Evolutionary conservation across 1,140 invertebrate genomes (phyloP), one percentile per base, ranked within the genome.

Genomic region (Rhizoglyphus robini): DNA sequence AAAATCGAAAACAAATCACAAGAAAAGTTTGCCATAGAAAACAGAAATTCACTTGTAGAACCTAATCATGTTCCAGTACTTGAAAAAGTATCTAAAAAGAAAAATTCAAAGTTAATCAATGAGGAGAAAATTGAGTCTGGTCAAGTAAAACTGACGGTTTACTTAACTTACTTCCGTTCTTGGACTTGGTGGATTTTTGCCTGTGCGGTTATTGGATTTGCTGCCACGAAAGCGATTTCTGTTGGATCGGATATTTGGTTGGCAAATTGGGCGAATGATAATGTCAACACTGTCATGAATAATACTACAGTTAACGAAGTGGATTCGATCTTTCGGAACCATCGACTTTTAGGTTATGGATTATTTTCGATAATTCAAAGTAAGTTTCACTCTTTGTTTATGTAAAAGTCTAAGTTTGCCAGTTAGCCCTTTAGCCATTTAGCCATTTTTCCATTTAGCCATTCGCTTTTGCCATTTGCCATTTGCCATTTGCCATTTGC

Each of bases 191-290:
- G 63, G 15, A 30, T 65, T 31, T 65, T 5, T 70, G 58, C 48
- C 25, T 70, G 18, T 36, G 68, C 70, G 48, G 20, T 72, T 2
- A 47, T 70, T 51, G 31, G 63, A 4, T 68, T 72, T 46, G 66
- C 69, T 11, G 13, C 67, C 13, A 65, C 32, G 47, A 69, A 75
- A 69, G 75, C 68, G 60, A 90, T 93, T 75, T 86, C 86, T 72
- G 87, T 96, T 65, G 87, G 87, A 67, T 88, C 90, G 29, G 96
- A 93, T 77, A 79, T 95, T 67, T 97, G 93, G 92, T 80, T 97
- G 0, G 87, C 87, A 68, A 72, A 80, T 58, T 97, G 72, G 72
- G 51, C 70, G 4, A 5, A 31, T 49, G 15, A 29, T 4, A 36
- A 49, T n/a, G 20, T 25, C 2, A 23, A 63, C 11, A 46, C 29